Percentiles rank a stretch among this genome's conserved stretches.
These are phyloP conservation scores for Holacanthella duospinosa DNA, from an alignment of 2,888 invertebrate species.

Conservation along the genomic window DNA sequence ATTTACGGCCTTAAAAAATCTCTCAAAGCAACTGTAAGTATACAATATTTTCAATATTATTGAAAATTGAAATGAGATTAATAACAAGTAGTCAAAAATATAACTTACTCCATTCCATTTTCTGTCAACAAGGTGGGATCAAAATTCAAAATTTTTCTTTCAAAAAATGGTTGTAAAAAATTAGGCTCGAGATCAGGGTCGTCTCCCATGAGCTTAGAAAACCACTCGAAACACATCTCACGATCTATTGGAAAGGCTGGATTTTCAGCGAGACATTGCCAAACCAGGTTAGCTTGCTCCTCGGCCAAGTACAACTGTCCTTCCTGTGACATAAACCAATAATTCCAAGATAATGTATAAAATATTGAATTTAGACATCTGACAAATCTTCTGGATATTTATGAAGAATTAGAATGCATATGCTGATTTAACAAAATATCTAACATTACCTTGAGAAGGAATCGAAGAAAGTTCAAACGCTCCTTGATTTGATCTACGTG, in stretches of 20 bases:
- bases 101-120: conserved; percentile 76
- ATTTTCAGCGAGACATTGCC: conserved; percentile 88
- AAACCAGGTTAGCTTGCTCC: conserved; percentile 92
- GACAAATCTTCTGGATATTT: neutral
- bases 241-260: conserved; percentile 85
- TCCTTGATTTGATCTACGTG: conserved; percentile 89
- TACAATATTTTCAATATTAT: too few species aligned
- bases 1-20: conserved; percentile 90
- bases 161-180: conserved; percentile 90
- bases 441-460: conserved; percentile 67
- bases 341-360: neutral
- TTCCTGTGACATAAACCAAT: conserved; percentile 50
- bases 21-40: conserved; percentile 51
- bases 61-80: neutral
- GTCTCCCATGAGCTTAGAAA: conserved; percentile 91
- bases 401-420: neutral
- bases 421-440: neutral
- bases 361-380: neutral
- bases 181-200: conserved; percentile 94
- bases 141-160: conserved; percentile 81
- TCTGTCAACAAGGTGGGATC: conserved; percentile 85
- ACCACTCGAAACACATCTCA: conserved; percentile 97
- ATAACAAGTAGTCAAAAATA: conserved; percentile 1
- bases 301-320: conserved; percentile 94
- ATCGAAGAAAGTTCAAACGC: conserved; percentile 81